These are phyloP conservation scores for Dendrocopos noguchii DNA, from an alignment of 2,113 vertebrate species.

Conservation along the genomic window DNA sequence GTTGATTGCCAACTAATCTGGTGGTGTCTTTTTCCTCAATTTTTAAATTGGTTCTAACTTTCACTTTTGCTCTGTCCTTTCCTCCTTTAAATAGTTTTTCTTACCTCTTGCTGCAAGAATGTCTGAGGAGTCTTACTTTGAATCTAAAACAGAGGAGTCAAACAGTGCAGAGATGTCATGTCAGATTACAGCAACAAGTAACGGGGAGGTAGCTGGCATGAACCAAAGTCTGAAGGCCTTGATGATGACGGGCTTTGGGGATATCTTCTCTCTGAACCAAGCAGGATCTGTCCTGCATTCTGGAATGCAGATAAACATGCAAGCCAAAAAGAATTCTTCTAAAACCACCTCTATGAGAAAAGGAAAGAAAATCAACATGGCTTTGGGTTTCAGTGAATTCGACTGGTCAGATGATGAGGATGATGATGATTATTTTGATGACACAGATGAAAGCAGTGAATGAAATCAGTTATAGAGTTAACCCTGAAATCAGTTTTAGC, in stretches of 20 bases:
- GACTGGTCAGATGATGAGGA: constrained; percentile 84
- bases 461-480: constrained; percentile 71
- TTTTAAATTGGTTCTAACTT: constrained; percentile 84
- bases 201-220: constrained; percentile 87
- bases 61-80: constrained; percentile 81
- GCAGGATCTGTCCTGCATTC: constrained; percentile 87
- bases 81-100: constrained; percentile 86
- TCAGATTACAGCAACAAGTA: constrained; percentile 89
- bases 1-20: constrained; percentile 76
- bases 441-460: constrained; percentile 79
- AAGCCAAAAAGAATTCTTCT: constrained; percentile 92
- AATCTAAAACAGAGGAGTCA: constrained; percentile 92
- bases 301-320: constrained; percentile 93
- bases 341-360: constrained; percentile 89
- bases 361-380: constrained; percentile 93
- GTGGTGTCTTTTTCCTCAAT: constrained; percentile 75
- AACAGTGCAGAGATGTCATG: constrained; percentile 93
- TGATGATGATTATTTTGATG: constrained; percentile 74
- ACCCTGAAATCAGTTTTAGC: constrained; percentile 46
- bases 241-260: constrained; percentile 91
- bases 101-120: constrained; percentile 91
- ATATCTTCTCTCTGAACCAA: constrained; percentile 89
- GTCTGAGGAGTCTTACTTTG: constrained; percentile 92
- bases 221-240: constrained; percentile 87
- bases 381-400: constrained; percentile 87